Base-by-base conservation (phyloP, 2,797 vertebrate species). In the Gambusia yucatana region DNA sequence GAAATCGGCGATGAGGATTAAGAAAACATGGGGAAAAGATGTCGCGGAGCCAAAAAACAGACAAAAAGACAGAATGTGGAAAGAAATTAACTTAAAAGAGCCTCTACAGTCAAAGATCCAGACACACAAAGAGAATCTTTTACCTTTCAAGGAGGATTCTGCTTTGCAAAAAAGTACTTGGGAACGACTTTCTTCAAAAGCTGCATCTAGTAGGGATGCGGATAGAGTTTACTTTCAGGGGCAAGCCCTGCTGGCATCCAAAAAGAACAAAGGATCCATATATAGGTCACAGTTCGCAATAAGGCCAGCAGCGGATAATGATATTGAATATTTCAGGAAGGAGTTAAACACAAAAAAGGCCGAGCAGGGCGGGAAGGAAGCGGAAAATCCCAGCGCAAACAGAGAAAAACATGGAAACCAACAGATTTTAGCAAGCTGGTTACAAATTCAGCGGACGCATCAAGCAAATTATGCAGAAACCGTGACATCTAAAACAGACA, bases 311-410 rank as follows among this genome's bases (percentile, higher is more conserved):
- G 61, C 13, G 25, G 72, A 63, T 3, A 59, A 72, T 67, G 44
- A 87, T 61, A 75, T 81, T 76, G 76, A 81, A 80, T 76, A 80
- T 82, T 80, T 84, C 77, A 88, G 7, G 6, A 70, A 48, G 73
- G 76, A 47, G 57, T 80, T 36, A 22, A 88, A 81, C 59, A 77
- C 25, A 74, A 74, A 78, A 82, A 84, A 85, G 81, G 70, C 72
- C 20, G 46, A 72, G 76, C 70, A 47, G 61, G 81, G 59, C 50
- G 73, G 41, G 59, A 57, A 75, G 0, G 61, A 78, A 83, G 13
- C 28, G 1, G 30, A 65, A n/a, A 59, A 11, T 74, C 52, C 52
- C 7, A 73, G 39, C 20, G 59, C 5, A 47, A 73, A 77, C 5
- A 9, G 30, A 17, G 20, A 30, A 63, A 16, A 57, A 81, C 84